Evolutionary conservation across 2,113 vertebrate species (phyloP).

Genomic region (Ctenomys sociabilis): DNA sequence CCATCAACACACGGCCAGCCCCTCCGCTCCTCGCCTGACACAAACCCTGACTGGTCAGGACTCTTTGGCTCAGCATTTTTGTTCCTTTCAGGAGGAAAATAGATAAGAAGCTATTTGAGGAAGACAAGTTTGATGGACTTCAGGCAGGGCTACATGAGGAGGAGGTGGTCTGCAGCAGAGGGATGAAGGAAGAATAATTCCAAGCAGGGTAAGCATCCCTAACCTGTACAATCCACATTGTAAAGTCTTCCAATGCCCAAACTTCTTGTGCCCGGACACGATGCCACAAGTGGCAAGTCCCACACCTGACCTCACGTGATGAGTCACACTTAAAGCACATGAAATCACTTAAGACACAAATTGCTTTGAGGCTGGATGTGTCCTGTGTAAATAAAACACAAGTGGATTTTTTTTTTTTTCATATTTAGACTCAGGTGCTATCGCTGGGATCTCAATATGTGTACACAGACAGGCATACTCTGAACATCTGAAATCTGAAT

Average conservation of each 20-base stretch:
- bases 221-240: not conserved
- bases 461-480: not conserved
- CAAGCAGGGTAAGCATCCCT: not conserved
- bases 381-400: not conserved
- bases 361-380: not conserved
- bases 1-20: not conserved
- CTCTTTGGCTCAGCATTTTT: conserved; percentile 8
- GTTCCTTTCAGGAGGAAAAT: conserved; percentile 73
- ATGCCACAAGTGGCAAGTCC: not conserved
- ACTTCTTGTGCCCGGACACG: not conserved
- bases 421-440: not conserved
- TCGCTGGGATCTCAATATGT: not conserved
- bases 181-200: not conserved
- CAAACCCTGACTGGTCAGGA: not conserved
- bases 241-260: not conserved
- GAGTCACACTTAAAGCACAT: not conserved
- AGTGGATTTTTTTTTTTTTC: not conserved
- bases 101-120: conserved; percentile 80
- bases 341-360: not conserved
- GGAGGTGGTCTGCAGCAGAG: not conserved
- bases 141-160: conserved; percentile 57
- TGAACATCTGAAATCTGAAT: not conserved
- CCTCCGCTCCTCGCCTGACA: not conserved
- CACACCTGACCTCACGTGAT: not conserved
- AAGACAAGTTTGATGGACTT: conserved; percentile 68